These are phyloP conservation scores for Steatornis caripensis DNA, from an alignment of 2,113 vertebrate genomes.

Conservation along the genomic window DNA sequence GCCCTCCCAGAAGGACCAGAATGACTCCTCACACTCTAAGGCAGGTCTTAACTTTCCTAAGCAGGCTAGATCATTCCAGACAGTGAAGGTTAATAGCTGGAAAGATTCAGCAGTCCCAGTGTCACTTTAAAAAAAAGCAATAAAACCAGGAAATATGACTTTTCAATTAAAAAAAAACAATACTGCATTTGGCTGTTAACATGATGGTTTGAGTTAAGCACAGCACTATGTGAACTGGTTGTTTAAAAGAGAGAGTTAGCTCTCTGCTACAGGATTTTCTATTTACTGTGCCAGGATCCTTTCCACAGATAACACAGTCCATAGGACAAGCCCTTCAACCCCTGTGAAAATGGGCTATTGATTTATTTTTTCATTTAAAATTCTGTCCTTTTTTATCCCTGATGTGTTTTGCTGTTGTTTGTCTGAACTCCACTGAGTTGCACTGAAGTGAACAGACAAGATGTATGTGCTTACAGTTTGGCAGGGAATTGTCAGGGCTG, in stretches of 20 bases:
- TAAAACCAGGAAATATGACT: background rate
- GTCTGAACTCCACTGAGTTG: background rate
- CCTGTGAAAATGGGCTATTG: background rate
- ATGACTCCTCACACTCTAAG: background rate
- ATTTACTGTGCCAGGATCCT: background rate
- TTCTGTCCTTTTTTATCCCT: background rate
- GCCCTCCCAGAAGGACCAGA: background rate
- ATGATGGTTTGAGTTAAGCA: background rate
- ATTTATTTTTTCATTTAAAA: conserved; percentile 29
- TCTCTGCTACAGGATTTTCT: background rate
- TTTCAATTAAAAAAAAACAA: background rate
- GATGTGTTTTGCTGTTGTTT: background rate
- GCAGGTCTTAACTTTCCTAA: background rate
- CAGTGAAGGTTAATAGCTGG: background rate
- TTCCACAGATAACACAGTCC: background rate
- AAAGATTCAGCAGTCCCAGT: background rate
- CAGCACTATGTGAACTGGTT: background rate
- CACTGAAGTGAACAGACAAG: background rate
- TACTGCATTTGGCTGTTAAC: background rate
- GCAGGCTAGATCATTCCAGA: background rate
- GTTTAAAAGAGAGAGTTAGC: background rate
- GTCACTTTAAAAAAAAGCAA: background rate
- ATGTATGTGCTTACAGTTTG: background rate
- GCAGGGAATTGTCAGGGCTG: background rate
- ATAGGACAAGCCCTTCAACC: background rate